Conservation (phyloP, 2,888 invertebrate species). For the Drosophila subquinaria region DNA sequence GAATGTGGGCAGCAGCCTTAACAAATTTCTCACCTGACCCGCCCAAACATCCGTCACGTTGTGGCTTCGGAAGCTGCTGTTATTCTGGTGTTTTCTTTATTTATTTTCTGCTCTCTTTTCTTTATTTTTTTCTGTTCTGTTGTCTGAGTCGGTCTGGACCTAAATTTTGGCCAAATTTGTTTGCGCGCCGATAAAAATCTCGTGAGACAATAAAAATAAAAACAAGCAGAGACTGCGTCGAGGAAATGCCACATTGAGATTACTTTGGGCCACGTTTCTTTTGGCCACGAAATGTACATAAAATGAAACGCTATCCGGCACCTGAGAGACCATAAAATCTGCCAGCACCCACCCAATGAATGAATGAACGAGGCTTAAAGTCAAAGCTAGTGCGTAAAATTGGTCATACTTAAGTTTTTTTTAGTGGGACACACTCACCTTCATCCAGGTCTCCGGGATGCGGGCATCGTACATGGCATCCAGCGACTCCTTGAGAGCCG, state of each 20-base stretch:
- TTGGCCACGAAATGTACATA: slow-evolving; percentile 45
- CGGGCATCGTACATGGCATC: slow-evolving; percentile 99
- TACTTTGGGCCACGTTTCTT: slow-evolving; percentile 49
- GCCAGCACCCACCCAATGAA: neutral
- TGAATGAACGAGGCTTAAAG: slow-evolving; percentile 36
- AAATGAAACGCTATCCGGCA: slow-evolving; percentile 33
- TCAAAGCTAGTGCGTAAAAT: slow-evolving; percentile 40
- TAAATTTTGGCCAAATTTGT: slow-evolving; percentile 55
- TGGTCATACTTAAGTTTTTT: slow-evolving; percentile 14
- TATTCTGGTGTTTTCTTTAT: slow-evolving; percentile 21
- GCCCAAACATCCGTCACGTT: slow-evolving; percentile 2
- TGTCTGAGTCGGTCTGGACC: slow-evolving; percentile 17
- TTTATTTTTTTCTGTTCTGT: neutral
- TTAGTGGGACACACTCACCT: slow-evolving; percentile 86
- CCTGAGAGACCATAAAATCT: slow-evolving; percentile 57
- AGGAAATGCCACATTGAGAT: slow-evolving; percentile 52
- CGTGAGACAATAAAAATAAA: slow-evolving; percentile 68
- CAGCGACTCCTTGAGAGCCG: slow-evolving; percentile 93
- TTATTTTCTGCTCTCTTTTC: slow-evolving; percentile 3
- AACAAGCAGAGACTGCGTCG: slow-evolving; percentile 36
- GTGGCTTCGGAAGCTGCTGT: slow-evolving; percentile 17
- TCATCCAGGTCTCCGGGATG: slow-evolving; percentile 96
- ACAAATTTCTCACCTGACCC: slow-evolving; percentile 35
- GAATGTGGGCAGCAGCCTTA: slow-evolving; percentile 30
- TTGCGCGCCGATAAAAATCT: slow-evolving; percentile 64